phyloP scores from a whole-genome alignment of 1,140 invertebrate genomes.

The Heliconius hermathena region DNA sequence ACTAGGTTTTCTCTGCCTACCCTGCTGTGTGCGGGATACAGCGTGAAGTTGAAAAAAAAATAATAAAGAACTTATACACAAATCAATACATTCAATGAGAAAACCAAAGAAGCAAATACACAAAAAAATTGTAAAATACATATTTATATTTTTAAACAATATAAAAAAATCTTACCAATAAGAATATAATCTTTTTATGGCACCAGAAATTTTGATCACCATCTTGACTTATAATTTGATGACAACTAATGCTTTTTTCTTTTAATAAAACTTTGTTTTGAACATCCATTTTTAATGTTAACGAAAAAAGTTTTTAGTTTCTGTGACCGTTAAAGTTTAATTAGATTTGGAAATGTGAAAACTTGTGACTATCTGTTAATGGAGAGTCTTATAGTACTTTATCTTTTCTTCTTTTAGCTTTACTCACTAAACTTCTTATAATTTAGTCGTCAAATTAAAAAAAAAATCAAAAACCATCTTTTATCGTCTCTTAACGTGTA shows the following conservation, averaged over 20 bases:
- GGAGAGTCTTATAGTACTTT: neutral
- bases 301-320: constrained; percentile 24
- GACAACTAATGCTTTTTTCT: constrained; percentile 18
- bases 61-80: too few relatives aligned
- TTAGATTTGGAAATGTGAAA: constrained; percentile 8
- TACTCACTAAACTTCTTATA: too few relatives aligned
- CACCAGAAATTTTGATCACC: constrained; percentile 62
- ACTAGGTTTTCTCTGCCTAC: too few relatives aligned
- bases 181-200: constrained; percentile 51
- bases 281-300: constrained; percentile 16
- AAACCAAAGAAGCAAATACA: too few relatives aligned
- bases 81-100: too few relatives aligned
- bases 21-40: too few relatives aligned
- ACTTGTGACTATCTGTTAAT: neutral
- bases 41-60: too few relatives aligned
- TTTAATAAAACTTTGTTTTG: neutral
- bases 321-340: neutral
- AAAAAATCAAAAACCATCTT: too few relatives aligned
- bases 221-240: constrained; percentile 45
- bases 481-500: too few relatives aligned
- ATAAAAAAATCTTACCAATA: constrained; percentile 35
- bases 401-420: neutral
- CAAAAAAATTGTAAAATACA: too few relatives aligned
- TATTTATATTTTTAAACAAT: too few relatives aligned
- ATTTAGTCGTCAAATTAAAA: too few relatives aligned